Base-by-base conservation (phyloP, 2,888 invertebrate genomes). In the Gastrophysa polygoni region DNA sequence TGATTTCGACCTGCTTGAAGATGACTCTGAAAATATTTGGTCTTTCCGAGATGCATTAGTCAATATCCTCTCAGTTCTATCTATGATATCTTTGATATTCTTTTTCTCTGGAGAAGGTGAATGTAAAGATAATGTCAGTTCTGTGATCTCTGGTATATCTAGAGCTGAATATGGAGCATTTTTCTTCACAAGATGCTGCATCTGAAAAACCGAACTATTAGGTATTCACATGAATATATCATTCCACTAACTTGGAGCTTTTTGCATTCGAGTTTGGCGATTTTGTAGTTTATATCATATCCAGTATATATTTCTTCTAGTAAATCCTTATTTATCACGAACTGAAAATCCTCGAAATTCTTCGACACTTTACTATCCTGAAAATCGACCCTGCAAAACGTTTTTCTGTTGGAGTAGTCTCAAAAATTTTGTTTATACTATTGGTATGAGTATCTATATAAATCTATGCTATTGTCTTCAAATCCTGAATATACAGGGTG, bases 111-210 rank as follows among this genome's bases (percentile, higher is more conserved):
- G 79, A n/a, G 78, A 59, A 11, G 81, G 79, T 48, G 83, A 66
- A 61, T 77, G 67, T 2, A 74, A 63, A 2, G 79, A 74, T 43
- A 84, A 70, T 60, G 82, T 78, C 0, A 84, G 77, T 1, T 84
- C 83, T 11, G 82, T 78, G 38, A 85, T 82, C 8, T 84, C 83
- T 61, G 80, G 78, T 29, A 85, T 81, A 61, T 82, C 82, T 61
- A 88, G 74, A 0, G 87, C 85, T 47, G 87, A 77, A 75, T 86
- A 86, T 0, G 88, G 88, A 0, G 87, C 87, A 0, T 87, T 85
- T 47, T 82, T 79, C 3, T 80, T 81, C 1, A 88, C 86, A 14
- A 84, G 82, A 16, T 80, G 75, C n/a, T 77, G 73, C 83, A 86
- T 85, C 85, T 87, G 75, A 62, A 68, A 71, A 46, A 43, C 2